Conservation (phyloP, 2,888 invertebrate species). For the Pollenia griseotomentosa region DNA sequence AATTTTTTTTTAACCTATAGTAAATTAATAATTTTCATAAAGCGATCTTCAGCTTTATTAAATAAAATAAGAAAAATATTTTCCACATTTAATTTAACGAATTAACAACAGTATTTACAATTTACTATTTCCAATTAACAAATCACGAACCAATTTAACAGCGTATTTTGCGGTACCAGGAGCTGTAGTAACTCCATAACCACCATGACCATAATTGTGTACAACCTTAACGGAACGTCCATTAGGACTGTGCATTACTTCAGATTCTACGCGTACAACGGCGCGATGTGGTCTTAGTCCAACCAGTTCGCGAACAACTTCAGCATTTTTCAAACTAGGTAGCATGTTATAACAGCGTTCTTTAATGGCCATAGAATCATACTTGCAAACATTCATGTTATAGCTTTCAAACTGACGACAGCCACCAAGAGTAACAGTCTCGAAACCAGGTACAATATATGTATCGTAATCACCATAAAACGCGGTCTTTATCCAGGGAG, state of each 20-base stretch:
- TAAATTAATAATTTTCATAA: too few species aligned
- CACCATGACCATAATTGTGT: conserved; percentile 98
- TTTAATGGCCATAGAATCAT: conserved; percentile 91
- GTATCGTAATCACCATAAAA: conserved; percentile 94
- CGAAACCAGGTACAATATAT: conserved; percentile 92
- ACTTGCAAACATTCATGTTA: conserved; percentile 87
- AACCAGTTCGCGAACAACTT: conserved; percentile 88
- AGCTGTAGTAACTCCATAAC: conserved; percentile 95
- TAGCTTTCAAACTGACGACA: conserved; percentile 93
- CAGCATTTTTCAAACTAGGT: conserved; percentile 87
- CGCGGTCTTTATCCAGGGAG: conserved; percentile 95
- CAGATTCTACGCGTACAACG: conserved; percentile 89
- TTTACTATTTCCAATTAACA: conserved; percentile 83
- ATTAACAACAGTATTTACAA: conserved; percentile 74
- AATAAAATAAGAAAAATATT: background rate
- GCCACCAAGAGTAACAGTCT: conserved; percentile 92
- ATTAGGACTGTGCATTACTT: conserved; percentile 83
- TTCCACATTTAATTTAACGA: background rate
- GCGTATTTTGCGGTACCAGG: conserved; percentile 94
- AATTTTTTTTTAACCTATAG: too few species aligned
- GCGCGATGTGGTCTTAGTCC: conserved; percentile 93
- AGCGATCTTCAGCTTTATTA: too few species aligned
- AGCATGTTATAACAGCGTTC: conserved; percentile 91
- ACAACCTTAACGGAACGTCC: conserved; percentile 88
- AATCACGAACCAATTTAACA: conserved; percentile 87